Conservation (phyloP, 2,113 vertebrate species). For the Peromyscus californicus region DNA sequence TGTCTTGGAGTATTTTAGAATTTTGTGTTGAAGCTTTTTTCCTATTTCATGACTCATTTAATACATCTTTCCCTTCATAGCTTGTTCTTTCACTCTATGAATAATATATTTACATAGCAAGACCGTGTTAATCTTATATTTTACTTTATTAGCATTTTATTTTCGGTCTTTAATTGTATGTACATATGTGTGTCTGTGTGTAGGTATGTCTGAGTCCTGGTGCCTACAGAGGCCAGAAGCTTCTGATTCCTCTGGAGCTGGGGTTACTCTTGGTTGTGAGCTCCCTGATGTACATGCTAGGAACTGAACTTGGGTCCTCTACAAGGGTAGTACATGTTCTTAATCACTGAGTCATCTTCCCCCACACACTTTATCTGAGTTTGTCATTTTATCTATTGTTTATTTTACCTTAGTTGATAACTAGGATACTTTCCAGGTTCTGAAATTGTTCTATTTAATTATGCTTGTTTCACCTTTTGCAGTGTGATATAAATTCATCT, state of each 20-base stretch:
- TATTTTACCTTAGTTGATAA: background rate
- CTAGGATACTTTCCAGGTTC: background rate
- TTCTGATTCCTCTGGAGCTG: background rate
- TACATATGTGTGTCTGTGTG: background rate
- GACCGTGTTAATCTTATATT: background rate
- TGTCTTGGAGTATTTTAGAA: background rate
- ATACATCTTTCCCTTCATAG: background rate
- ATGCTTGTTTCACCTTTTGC: background rate
- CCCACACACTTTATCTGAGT: too few species aligned
- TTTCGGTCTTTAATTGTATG: background rate
- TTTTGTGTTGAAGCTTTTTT: background rate
- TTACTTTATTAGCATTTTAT: background rate
- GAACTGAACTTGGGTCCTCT: background rate
- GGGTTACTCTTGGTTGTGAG: background rate
- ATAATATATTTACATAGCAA: background rate
- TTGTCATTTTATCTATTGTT: background rate
- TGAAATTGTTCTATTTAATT: constrained; percentile 43
- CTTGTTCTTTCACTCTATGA: background rate
- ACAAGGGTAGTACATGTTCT: background rate
- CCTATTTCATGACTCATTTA: background rate
- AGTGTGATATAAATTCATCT: background rate
- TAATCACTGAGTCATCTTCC: background rate
- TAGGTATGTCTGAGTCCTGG: background rate
- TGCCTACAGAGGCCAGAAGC: background rate
- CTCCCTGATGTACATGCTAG: background rate